These are phyloP conservation scores for Kuschelorhynchus macadamiae DNA, from an alignment of 2,888 invertebrate genomes.

Conservation along the genomic window DNA sequence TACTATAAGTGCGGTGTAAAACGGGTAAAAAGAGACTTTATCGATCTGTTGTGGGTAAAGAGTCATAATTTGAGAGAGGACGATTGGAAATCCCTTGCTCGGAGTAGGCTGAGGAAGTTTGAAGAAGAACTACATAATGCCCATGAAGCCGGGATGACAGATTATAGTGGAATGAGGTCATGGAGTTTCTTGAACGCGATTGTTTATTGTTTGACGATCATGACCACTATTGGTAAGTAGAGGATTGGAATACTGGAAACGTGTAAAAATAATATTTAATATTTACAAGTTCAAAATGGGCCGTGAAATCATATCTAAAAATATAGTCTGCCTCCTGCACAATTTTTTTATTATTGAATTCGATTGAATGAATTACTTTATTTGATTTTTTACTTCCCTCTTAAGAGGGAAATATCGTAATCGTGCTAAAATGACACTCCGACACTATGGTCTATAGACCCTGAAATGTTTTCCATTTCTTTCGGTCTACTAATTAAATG, in stretches of 20 bases:
- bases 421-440: too few species aligned
- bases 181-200: conserved; percentile 93
- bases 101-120: conserved; percentile 84
- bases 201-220: conserved; percentile 87
- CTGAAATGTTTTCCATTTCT: too few species aligned
- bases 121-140: conserved; percentile 89
- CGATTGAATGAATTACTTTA: too few species aligned
- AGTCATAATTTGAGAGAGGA: conserved; percentile 89
- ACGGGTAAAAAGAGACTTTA: conserved; percentile 87
- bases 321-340: too few species aligned
- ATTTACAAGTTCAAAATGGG: too few species aligned
- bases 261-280: too few species aligned
- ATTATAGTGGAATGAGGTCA: conserved; percentile 86
- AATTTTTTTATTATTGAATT: too few species aligned
- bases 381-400: too few species aligned
- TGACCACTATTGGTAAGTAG: conserved; percentile 92
- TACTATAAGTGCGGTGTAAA: conserved; percentile 91
- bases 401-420: too few species aligned
- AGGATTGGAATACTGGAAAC: neutral
- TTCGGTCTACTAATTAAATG: too few species aligned
- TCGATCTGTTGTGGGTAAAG: conserved; percentile 85
- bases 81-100: conserved; percentile 90
- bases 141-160: conserved; percentile 86
- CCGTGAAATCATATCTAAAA: too few species aligned
- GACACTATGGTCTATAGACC: too few species aligned